Evolutionary conservation across 2,797 vertebrate genomes (phyloP), one percentile per base, ranked within the genome.

Genomic region (Hozukius guyotensis): DNA sequence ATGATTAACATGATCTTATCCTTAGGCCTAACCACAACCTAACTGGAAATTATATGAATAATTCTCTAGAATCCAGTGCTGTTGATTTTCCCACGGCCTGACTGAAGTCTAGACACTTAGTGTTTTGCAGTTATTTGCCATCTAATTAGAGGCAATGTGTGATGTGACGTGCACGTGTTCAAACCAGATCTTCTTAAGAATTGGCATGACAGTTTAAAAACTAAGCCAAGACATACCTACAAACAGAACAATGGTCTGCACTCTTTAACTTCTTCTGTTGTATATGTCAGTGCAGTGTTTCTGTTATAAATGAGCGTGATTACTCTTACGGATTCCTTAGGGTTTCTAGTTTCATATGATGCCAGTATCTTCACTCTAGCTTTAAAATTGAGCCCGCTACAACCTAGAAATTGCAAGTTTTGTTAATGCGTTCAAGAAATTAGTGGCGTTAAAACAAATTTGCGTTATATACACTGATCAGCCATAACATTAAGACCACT

Each of bases 61-160:
- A 55, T n/a, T 59, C 12, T n/a, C 25, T 14, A 8, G 14, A 8
- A 38, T 67, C 16, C 60, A 72, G 11, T 56, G 18, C 18, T 81
- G 76, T 61, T 73, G 62, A 64, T 77, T 82, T 91, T 88, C 80
- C 82, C 78, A 77, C 14, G 6, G 36, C 20, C 69, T 59, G 66
- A 36, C 55, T 53, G 5, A 1, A 46, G 65, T 85, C 73, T 86
- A 77, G 80, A 82, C 38, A 1, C 34, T 52, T 59, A n/a, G 11
- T 73, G 59, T 78, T 87, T 84, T 75, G 6, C 75, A 70, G 46
- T 75, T 76, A 65, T 89, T 78, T 90, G 67, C 36, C 63, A 53
- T 84, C 32, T 86, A 76, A 88, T 91, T 90, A 85, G 90, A 82
- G 38, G 6, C 16, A 6, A 68, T 42, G 82, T 90, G 88, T 69